These are phyloP conservation scores for Poeciliopsis infans DNA, from an alignment of 2,797 vertebrate species.

Conservation along the genomic window DNA sequence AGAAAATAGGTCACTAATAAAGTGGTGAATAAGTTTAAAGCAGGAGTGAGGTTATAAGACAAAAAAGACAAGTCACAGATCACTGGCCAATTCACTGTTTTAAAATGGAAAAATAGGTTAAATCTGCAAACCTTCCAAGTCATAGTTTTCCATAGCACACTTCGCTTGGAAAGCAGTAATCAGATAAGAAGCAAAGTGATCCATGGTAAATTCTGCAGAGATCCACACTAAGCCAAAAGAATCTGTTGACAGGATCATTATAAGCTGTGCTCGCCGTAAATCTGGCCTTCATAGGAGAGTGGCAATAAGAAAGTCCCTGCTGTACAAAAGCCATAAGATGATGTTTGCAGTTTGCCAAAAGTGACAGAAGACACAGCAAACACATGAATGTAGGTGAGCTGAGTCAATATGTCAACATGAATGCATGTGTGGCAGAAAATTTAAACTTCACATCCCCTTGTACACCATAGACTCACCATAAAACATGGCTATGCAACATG, in stretches of 20 bases:
- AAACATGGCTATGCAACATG: background rate
- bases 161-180: background rate
- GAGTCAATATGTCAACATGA: background rate
- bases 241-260: background rate
- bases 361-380: background rate
- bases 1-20: background rate
- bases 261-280: background rate
- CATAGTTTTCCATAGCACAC: background rate
- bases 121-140: background rate
- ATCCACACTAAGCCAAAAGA: background rate
- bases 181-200: background rate
- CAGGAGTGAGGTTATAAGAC: background rate
- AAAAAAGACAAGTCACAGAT: background rate
- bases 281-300: background rate
- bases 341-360: background rate
- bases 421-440: background rate
- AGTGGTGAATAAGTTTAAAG: background rate
- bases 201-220: background rate
- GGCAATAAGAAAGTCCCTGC: background rate
- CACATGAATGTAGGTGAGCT: background rate
- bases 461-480: background rate
- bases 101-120: background rate
- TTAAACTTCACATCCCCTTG: background rate
- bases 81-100: background rate
- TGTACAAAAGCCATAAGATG: background rate